A percentile compares a stretch with the other conserved stretches of the same genome.
These are phyloP conservation scores for Solea solea DNA, from an alignment of 2,113 vertebrate genomes.

Conservation along the genomic window DNA sequence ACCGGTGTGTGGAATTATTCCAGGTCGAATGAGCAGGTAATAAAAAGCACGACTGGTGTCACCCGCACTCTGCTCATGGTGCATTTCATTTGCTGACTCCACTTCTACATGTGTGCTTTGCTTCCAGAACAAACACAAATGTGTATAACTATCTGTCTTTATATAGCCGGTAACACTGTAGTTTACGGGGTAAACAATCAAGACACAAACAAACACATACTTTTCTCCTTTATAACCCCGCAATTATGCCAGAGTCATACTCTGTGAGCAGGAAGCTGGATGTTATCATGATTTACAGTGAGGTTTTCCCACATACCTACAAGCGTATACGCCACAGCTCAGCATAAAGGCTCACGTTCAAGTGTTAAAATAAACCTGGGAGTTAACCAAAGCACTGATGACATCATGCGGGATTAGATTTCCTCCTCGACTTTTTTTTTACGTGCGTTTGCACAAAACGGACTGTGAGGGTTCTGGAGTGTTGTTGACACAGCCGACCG, in stretches of 20 bases:
- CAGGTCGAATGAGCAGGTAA: neutral
- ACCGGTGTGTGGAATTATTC: neutral
- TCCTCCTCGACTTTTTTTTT: constrained; percentile 39
- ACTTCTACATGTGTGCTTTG: constrained; percentile 21
- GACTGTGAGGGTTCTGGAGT: neutral
- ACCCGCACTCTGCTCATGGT: neutral
- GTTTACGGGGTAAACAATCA: constrained; percentile 37
- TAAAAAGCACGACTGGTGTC: neutral
- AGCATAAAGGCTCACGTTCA: neutral
- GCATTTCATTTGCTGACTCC: constrained; percentile 10
- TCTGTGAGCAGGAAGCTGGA: constrained; percentile 37
- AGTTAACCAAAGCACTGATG: constrained; percentile 26
- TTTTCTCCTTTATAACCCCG: constrained; percentile 41
- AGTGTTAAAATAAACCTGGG: constrained; percentile 30
- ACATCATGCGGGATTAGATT: constrained; percentile 47
- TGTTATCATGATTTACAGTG: constrained; percentile 53
- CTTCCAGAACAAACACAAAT: constrained; percentile 27
- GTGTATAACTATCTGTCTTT: constrained; percentile 15
- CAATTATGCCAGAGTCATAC: constrained; percentile 48
- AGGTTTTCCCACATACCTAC: constrained; percentile 33
- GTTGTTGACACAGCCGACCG: constrained; percentile 57
- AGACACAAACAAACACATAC: constrained; percentile 56
- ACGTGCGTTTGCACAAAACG: constrained; percentile 45
- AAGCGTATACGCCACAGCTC: constrained; percentile 3
- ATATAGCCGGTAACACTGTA: constrained; percentile 21